Evolutionary conservation across 2,113 vertebrate species (phyloP), one percentile per base, ranked within the genome.

Genomic region (Corythornis vintsioides): DNA sequence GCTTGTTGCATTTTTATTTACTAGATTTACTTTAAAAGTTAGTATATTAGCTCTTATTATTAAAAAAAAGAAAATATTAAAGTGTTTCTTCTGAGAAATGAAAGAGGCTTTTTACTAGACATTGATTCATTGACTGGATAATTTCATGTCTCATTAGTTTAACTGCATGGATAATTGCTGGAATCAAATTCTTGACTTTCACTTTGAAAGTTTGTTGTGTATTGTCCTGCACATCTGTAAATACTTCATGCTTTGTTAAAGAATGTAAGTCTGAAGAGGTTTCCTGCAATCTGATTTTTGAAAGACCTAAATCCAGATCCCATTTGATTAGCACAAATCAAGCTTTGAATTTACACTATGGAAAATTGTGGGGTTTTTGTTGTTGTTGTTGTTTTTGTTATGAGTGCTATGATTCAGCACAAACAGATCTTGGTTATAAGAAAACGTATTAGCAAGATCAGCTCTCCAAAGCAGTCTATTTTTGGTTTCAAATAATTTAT

Each of bases 111-210:
- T 76, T 92, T 59, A 15, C 13, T 50, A 56, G 17, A 38, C 5
- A 4, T 52, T 31, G 42, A 33, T 79, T 78, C 21, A 35, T 10
- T 85, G n/a, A 31, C 9, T 88, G n/a, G 11, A 11, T 75, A 28
- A 33, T 12, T 88, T 52, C 10, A 16, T 59, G 57, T 38, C 13
- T 82, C 71, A 60, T 56, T 25, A 43, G 6, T 65, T 91, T 80
- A 33, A 31, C 25, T 28, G 31, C 5, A 2, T 70, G 2, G 56
- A 1, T 80, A 43, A 80, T 12, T 0, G 0, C 21, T 75, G 13
- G 8, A 40, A 18, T 91, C 29, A 57, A 13, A 61, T 71, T 91
- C 19, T 86, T 22, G 11, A 25, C 26, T 67, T 6, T 63, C 43
- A 28, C 31, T 50, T 79, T 55, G 18, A 24, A 63, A 50, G 14